These are phyloP conservation scores for Catharus bicknelli DNA, from an alignment of 2,113 vertebrate species.

Conservation along the genomic window DNA sequence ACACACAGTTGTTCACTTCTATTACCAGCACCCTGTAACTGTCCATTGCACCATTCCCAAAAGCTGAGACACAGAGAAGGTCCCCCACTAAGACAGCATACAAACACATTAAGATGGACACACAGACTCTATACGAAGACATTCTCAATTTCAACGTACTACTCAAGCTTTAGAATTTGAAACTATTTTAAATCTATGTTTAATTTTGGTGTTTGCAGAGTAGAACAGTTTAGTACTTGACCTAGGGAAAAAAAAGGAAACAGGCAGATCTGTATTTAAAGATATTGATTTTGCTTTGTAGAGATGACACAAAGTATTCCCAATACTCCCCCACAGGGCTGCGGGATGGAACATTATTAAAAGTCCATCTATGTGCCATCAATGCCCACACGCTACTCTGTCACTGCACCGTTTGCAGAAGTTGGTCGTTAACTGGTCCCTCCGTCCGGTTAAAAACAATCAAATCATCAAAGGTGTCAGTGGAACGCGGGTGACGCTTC, in stretches of 20 bases:
- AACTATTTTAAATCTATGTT: background rate
- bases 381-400: background rate
- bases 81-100: no score
- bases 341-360: background rate
- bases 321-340: background rate
- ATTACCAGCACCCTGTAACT: background rate
- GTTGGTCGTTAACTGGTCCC: background rate
- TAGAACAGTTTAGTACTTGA: background rate
- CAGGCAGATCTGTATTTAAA: background rate
- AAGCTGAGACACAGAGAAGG: background rate
- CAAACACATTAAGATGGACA: background rate
- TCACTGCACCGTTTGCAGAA: background rate
- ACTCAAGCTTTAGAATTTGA: background rate
- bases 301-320: background rate
- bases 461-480: background rate
- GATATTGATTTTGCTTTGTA: no score
- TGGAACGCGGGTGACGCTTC: accelerated
- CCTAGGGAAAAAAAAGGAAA: background rate
- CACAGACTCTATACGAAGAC: background rate
- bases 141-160: background rate
- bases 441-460: background rate
- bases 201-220: background rate
- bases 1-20: background rate
- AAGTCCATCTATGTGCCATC: background rate
- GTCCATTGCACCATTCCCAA: background rate